These are phyloP conservation scores for Australoheros scitulus DNA, from an alignment of 2,113 vertebrate genomes.

Conservation along the genomic window DNA sequence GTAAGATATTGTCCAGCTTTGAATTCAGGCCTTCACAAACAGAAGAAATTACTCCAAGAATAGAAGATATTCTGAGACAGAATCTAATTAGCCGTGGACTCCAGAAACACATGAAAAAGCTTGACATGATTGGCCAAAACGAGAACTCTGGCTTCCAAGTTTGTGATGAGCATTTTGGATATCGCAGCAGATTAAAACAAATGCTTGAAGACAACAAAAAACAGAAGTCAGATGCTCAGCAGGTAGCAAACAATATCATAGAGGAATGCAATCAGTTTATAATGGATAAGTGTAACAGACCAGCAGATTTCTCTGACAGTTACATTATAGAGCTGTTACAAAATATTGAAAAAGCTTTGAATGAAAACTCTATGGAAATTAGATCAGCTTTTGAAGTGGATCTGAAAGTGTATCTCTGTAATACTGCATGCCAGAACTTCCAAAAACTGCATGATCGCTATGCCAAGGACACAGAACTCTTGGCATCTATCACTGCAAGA, in stretches of 20 bases:
- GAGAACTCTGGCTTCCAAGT: conserved; percentile 54
- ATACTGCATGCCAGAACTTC: conserved; percentile 67
- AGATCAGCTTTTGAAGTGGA: conserved; percentile 68
- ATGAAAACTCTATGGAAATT: conserved; percentile 51
- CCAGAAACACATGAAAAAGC: conserved; percentile 65
- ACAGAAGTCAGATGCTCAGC: conserved; percentile 58
- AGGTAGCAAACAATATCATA: conserved; percentile 41
- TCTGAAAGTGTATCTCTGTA: conserved; percentile 71
- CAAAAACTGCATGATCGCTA: conserved; percentile 69
- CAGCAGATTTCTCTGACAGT: conserved; percentile 71
- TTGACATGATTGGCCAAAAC: conserved; percentile 30
- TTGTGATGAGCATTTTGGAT: conserved; percentile 69
- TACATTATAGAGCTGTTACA: conserved; percentile 73
- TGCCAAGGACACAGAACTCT: conserved; percentile 63
- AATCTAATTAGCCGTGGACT: conserved; percentile 69
- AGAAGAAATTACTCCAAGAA: conserved; percentile 64
- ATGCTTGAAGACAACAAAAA: conserved; percentile 67
- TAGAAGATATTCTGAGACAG: conserved; percentile 61
- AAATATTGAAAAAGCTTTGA: conserved; percentile 69
- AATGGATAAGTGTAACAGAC: conserved; percentile 49
- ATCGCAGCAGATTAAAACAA: conserved; percentile 70
- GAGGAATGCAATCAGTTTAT: conserved; percentile 65
- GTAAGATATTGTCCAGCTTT: conserved; percentile 61
- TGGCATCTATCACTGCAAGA: conserved; percentile 47
- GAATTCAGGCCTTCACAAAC: conserved; percentile 60